phyloP scores from a whole-genome alignment of 2,113 vertebrate genomes.

The Hyperopisus bebe region DNA sequence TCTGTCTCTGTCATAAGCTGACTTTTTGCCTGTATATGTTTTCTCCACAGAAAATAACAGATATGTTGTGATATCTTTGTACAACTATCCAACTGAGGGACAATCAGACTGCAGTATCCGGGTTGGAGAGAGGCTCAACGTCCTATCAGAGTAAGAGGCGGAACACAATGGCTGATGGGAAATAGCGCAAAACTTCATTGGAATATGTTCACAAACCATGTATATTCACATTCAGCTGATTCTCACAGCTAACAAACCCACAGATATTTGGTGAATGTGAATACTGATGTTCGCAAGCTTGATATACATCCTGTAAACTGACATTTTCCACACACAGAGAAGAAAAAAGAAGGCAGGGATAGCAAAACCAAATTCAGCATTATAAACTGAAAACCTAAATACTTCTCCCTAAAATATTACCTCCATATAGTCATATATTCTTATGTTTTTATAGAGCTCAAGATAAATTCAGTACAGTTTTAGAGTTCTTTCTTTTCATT shows the following conservation, averaged over 20 bases:
- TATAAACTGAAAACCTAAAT: not conserved
- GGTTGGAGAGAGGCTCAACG: constrained; percentile 59
- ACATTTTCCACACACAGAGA: not conserved
- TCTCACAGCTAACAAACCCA: not conserved
- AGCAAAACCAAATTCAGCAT: not conserved
- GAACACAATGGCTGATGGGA: not conserved
- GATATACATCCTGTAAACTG: not conserved
- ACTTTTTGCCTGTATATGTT: not conserved
- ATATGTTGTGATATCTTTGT: constrained; percentile 56
- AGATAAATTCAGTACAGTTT: not conserved
- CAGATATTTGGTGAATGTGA: not conserved
- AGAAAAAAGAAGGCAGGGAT: not conserved
- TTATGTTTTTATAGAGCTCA: not conserved
- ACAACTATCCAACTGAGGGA: constrained; percentile 50
- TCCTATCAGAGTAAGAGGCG: constrained; percentile 65
- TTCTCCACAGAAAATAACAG: constrained; percentile 35
- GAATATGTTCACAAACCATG: not conserved
- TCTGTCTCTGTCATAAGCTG: not conserved
- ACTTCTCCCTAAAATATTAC: not conserved
- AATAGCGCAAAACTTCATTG: not conserved
- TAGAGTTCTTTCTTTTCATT: not conserved
- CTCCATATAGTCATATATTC: not conserved
- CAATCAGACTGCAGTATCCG: constrained; percentile 42
- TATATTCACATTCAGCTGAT: not conserved
- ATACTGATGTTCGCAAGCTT: not conserved